Base-by-base conservation (phyloP, 2,113 vertebrate genomes). In the Sebastes schlegelii region DNA sequence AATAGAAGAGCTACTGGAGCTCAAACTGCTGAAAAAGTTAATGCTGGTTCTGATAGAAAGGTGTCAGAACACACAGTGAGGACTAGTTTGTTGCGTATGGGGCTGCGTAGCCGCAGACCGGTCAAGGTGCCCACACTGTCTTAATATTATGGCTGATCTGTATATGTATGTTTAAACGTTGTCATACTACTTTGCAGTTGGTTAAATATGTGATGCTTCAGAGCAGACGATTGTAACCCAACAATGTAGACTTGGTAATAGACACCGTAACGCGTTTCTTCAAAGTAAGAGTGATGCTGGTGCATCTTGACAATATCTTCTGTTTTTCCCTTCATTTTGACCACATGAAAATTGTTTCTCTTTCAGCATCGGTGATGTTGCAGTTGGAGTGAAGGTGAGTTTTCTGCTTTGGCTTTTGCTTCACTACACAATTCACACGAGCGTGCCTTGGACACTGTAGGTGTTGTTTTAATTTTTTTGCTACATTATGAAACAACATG, bases 341-440 rank as follows among this genome's bases (percentile, higher is more conserved):
- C 19, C 14, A 58, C 5, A 6, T 26, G 6, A 12, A 58, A 69
- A 45, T 40, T 13, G 1, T 66, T 67, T 69, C 8, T 87, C 60
- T 96, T 95, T 84, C 96, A 97, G 96, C 93, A 96, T 98, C 92
- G 95, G 97, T 94, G 98, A 99, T 92, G 97, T 99, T 96, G 96
- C 97, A 91, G 97, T 99, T 96, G 98, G 98, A 84, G 97, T 99
- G 89, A 99, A 99, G 97, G 98, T 99, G 96, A 95, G 96, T 84
- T 87, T 83, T 52, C 42, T 54, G 0, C 4, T 61, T 34, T 42
- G 4, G 0, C 55, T 23, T 72, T 46, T 46, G 1, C 9, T 54
- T 54, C 52, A 19, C 13, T 5, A 19, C 62, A 77, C n/a, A 60
- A 5, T 34, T 34, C 34, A 34, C 34, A 34, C 34, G 34, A 34